These are phyloP conservation scores for Pomacea maculata DNA, from an alignment of 1,140 invertebrate genomes.

Conservation along the genomic window DNA sequence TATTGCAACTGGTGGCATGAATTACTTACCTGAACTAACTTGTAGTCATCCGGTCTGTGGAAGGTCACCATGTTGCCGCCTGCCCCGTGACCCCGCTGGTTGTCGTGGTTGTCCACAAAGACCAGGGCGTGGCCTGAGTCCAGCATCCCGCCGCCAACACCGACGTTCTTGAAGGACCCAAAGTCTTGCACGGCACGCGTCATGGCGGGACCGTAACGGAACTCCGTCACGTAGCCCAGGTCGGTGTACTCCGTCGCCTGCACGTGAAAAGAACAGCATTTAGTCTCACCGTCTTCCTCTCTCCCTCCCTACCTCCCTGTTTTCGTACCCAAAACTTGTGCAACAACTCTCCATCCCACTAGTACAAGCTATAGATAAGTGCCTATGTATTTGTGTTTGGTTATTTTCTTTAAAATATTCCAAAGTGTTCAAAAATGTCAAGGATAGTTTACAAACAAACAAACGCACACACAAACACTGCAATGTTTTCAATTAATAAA, in stretches of 20 bases:
- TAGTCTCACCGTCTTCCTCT: constrained; percentile 71
- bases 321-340: too few species aligned
- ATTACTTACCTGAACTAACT: background rate
- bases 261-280: constrained; percentile 68
- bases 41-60: constrained; percentile 4
- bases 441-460: too few species aligned
- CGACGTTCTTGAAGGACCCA: constrained; percentile 29
- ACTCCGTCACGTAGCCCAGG: constrained; percentile 77
- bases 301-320: too few species aligned
- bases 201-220: constrained; percentile 68
- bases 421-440: too few species aligned
- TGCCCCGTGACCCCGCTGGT: constrained; percentile 65
- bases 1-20: background rate
- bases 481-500: constrained; percentile 37
- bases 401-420: too few species aligned
- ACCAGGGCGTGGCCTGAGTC: constrained; percentile 61
- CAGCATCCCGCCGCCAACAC: constrained; percentile 53
- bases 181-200: constrained; percentile 36
- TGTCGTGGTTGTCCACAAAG: constrained; percentile 68
- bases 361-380: too few species aligned
- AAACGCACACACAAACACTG: constrained; percentile 67
- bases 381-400: too few species aligned
- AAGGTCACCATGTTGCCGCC: constrained; percentile 28
- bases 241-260: constrained; percentile 65
- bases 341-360: too few species aligned